phyloP scores from a whole-genome alignment of 2,888 invertebrate species.

The Atrina japonica region DNA sequence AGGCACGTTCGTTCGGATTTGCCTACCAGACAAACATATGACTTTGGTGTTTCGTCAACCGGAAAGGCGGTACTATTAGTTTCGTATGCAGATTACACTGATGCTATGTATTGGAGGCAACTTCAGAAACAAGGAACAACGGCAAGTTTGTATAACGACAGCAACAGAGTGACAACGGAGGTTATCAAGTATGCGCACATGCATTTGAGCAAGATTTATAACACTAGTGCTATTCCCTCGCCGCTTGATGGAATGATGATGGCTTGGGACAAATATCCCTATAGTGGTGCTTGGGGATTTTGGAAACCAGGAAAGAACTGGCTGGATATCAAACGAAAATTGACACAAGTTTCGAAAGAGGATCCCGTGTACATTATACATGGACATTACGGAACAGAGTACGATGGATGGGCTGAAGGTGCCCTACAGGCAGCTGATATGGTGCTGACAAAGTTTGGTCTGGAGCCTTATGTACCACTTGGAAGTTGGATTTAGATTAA shows the following conservation, averaged over 20 bases:
- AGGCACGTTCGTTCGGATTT: constrained; percentile 33
- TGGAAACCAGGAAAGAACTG: constrained; percentile 50
- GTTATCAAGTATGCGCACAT: constrained; percentile 29
- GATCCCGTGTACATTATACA: constrained; percentile 42
- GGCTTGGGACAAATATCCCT: constrained; percentile 47
- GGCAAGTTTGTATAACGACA: neutral
- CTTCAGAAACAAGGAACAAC: constrained; percentile 30
- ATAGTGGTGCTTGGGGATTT: constrained; percentile 36
- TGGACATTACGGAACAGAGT: constrained; percentile 18
- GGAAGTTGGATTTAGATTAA: too few relatives aligned
- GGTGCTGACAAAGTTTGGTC: constrained; percentile 16
- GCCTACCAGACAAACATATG: constrained; percentile 36
- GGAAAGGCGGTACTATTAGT: constrained; percentile 40
- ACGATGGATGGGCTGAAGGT: constrained; percentile 34
- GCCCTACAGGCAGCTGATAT: constrained; percentile 30
- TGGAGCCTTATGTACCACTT: constrained; percentile 2
- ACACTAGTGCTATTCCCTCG: constrained; percentile 30
- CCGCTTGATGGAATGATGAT: constrained; percentile 39
- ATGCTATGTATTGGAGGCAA: constrained; percentile 35
- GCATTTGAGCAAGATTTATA: constrained; percentile 28
- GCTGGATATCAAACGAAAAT: constrained; percentile 28
- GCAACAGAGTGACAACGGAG: constrained; percentile 13
- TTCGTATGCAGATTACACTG: constrained; percentile 36
- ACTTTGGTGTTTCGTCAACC: constrained; percentile 42
- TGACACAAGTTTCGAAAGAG: constrained; percentile 32